Evolutionary conservation across 2,888 invertebrate genomes (phyloP).

Genomic region (Athripsodes cinereus): DNA sequence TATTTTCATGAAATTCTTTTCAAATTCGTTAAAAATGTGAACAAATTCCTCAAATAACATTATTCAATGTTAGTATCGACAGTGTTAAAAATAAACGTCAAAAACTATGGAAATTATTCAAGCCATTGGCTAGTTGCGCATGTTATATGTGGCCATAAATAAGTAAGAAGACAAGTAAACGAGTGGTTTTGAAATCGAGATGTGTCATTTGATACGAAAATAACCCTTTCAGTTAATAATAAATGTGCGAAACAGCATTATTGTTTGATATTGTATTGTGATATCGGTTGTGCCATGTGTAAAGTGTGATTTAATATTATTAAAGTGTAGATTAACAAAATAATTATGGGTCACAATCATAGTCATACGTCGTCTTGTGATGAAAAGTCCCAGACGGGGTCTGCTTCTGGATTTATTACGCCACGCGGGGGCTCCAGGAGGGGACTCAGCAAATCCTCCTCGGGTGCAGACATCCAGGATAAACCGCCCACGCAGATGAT

Average conservation of each 20-base stretch:
- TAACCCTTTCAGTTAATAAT: slow-evolving; percentile 7
- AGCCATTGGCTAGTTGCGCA: too few species aligned
- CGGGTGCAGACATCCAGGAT: slow-evolving; percentile 61
- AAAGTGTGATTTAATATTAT: neutral
- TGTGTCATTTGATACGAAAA: slow-evolving; percentile 25
- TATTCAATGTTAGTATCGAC: too few species aligned
- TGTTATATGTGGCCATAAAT: too few species aligned
- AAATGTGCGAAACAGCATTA: neutral
- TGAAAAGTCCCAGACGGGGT: slow-evolving; percentile 35
- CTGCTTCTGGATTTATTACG: slow-evolving; percentile 40
- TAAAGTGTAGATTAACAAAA: neutral
- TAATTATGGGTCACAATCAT: slow-evolving; percentile 41
- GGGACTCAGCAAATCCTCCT: slow-evolving; percentile 56
- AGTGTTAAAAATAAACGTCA: neutral
- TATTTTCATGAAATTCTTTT: too few species aligned
- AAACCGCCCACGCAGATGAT: slow-evolving; percentile 57
- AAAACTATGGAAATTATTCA: too few species aligned
- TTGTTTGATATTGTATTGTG: slow-evolving; percentile 1
- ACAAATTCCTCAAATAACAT: too few species aligned
- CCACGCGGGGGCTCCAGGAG: slow-evolving; percentile 43
- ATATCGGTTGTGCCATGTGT: slow-evolving; percentile 11
- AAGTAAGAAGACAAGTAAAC: neutral
- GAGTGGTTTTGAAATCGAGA: slow-evolving; percentile 19
- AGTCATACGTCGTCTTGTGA: slow-evolving; percentile 21
- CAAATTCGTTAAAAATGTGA: too few species aligned